Evolutionary conservation across 2,797 vertebrate genomes (phyloP), one percentile per base, ranked within the genome.

Genomic region (Caiman crocodilus): DNA sequence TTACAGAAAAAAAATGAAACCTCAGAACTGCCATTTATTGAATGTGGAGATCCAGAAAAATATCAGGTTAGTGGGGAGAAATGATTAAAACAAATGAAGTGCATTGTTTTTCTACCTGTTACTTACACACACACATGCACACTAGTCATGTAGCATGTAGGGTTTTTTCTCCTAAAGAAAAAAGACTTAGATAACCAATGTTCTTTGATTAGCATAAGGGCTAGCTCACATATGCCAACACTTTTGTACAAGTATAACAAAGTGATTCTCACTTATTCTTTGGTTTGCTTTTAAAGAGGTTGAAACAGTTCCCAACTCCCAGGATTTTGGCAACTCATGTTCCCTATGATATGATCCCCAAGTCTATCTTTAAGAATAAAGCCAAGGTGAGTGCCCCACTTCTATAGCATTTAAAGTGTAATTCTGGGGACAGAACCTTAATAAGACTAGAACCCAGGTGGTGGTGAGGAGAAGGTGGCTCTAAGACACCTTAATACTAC

Each of bases 301-400:
- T 97, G 96, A 97, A 97, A 81, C 85, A 90, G 42, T 91, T 97
- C 23, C 94, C 80, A 23, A 97, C 97, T 23, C 97, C 97, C 87
- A 96, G 97, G 86, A 92, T 98, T 93, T 78, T 98, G 90, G 90
- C 97, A 93, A 96, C 96, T 56, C 95, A 97, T 42, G 94, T 97
- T 84, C 97, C 93, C 94, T 97, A 95, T 13, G 94, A 97, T 76
- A 94, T 87, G 59, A 82, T 98, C 28, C 94, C 94, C 13, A 91
- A 90, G n/a, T 97, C 97, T 69, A 55, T 98, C 95, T 91, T 96
- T 83, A 93, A 96, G 91, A 97, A 92, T 65, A 98, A 97, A 96
- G 85, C 87, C 86, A 97, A 94, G 82, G 95, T 97, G 50, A 65
- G 71, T 71, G 7, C n/a, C 10, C 87, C 6, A 20, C 82, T 30